Conservation (phyloP, 2,113 vertebrate species). For the Psophia crepitans region DNA sequence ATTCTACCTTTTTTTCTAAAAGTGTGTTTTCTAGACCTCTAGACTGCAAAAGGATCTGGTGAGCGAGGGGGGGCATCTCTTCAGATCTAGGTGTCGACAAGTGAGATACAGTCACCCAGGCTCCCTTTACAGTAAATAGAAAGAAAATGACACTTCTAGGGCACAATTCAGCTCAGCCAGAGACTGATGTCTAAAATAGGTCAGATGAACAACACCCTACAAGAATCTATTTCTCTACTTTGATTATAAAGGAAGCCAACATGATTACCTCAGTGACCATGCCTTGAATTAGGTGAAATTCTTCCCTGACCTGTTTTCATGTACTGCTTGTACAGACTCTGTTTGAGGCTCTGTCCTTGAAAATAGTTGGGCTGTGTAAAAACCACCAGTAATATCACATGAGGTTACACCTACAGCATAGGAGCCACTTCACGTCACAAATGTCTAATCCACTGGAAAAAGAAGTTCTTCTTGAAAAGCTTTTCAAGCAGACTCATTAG, state of each 20-base stretch:
- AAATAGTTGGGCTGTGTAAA: neutral
- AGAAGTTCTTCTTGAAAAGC: neutral
- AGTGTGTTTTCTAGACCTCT: neutral
- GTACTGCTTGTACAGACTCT: neutral
- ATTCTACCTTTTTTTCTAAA: neutral
- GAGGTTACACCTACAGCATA: neutral
- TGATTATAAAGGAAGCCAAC: neutral
- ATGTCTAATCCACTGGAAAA: neutral
- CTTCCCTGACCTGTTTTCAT: neutral
- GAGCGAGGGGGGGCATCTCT: neutral
- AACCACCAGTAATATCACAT: neutral
- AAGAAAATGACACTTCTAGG: neutral
- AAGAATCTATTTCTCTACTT: neutral
- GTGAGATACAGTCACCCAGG: accelerated
- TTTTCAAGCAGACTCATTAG: neutral
- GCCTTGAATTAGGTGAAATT: neutral
- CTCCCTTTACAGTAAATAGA: neutral
- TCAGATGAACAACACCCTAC: neutral
- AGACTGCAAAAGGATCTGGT: neutral
- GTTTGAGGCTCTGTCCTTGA: neutral
- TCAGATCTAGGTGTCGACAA: neutral
- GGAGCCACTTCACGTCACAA: neutral
- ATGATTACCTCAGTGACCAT: neutral
- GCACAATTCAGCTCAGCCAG: neutral
- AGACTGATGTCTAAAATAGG: neutral